Conservation (phyloP, 2,888 invertebrate species). For the Tinea trinotella region DNA sequence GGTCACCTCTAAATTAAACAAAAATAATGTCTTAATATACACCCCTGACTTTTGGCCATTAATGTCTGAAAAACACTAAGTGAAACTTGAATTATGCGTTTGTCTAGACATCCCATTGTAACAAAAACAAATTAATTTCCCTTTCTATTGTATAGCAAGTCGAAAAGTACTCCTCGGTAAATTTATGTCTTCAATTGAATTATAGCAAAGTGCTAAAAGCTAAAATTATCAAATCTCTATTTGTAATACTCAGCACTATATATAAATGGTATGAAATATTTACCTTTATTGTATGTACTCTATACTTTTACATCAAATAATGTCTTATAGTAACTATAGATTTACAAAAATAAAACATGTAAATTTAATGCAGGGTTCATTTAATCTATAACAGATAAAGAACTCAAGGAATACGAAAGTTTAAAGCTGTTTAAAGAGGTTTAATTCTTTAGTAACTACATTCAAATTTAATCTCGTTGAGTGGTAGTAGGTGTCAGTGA, state of each 20-base stretch:
- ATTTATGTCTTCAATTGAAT: constrained; percentile 63
- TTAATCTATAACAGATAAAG: no score
- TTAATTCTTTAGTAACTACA: constrained; percentile 22
- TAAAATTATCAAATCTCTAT: constrained; percentile 27
- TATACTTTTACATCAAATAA: no score
- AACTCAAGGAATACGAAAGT: neutral
- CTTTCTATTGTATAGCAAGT: constrained; percentile 48
- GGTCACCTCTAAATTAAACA: constrained; percentile 17
- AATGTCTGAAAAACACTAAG: constrained; percentile 46
- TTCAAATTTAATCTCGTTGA: constrained; percentile 58
- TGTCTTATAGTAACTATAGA: no score
- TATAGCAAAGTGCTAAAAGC: constrained; percentile 34
- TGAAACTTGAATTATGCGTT: constrained; percentile 67
- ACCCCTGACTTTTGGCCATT: constrained; percentile 40
- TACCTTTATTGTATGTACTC: no score
- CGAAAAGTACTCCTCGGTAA: constrained; percentile 52
- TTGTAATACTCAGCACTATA: no score
- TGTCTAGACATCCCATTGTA: constrained; percentile 69
- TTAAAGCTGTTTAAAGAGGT: neutral
- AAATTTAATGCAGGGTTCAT: no score
- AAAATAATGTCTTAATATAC: constrained; percentile 21
- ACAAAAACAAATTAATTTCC: constrained; percentile 70
- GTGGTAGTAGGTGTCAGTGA: constrained; percentile 35
- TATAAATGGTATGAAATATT: no score
- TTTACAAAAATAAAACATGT: no score